Evolutionary conservation across 2,113 vertebrate genomes (phyloP).

Genomic region (Tachycineta bicolor): DNA sequence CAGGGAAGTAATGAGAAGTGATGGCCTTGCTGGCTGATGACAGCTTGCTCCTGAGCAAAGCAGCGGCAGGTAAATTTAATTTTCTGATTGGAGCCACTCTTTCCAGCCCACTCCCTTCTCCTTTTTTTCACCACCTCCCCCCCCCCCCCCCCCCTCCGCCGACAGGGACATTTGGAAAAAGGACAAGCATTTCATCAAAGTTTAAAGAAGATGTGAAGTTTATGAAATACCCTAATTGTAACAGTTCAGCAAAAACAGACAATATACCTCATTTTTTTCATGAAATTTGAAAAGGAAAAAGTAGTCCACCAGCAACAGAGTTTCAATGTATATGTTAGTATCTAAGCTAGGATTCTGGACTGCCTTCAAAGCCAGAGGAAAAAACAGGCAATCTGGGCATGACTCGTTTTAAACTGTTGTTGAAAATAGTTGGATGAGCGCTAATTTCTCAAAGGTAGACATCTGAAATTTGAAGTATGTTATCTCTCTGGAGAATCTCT

Average conservation of each 20-base stretch:
- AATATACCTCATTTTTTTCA: not conserved
- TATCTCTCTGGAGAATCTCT: not conserved
- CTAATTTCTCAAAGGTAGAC: not conserved
- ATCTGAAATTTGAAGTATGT: not conserved
- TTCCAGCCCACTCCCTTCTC: too few species aligned
- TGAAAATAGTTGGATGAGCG: not conserved
- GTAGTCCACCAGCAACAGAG: not conserved
- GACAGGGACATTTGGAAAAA: not conserved
- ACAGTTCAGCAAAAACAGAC: not conserved
- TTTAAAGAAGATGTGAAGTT: not conserved
- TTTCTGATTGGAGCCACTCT: not conserved
- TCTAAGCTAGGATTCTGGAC: not conserved
- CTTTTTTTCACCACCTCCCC: too few species aligned
- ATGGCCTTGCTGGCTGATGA: not conserved
- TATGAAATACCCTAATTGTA: not conserved
- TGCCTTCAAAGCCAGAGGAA: not conserved
- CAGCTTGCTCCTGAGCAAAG: not conserved
- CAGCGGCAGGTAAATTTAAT: slow-evolving; percentile 29
- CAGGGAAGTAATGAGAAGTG: slow-evolving; percentile 4
- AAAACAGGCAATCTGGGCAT: not conserved
- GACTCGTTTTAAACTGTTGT: not conserved
- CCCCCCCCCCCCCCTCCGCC: too few species aligned
- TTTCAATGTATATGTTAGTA: not conserved
- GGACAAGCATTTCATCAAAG: not conserved
- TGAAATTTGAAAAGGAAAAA: not conserved